phyloP scores from a whole-genome alignment of 2,113 vertebrate genomes.

The Paramisgurnus dabryanus region DNA sequence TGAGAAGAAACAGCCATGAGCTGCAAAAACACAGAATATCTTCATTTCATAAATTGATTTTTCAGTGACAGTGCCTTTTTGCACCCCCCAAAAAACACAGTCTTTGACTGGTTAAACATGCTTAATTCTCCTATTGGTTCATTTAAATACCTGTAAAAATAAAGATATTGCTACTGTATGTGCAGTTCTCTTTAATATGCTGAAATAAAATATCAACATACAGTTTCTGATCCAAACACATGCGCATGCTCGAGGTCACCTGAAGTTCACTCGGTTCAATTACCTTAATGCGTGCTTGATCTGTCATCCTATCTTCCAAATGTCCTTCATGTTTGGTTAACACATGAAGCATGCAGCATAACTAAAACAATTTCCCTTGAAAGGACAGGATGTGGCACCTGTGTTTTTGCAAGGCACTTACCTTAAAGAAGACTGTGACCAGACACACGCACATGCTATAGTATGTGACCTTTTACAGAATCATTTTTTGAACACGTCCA shows the following conservation, averaged over 20 bases:
- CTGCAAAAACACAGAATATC: background rate
- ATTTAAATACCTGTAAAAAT: background rate
- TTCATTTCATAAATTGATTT: background rate
- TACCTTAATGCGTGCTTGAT: background rate
- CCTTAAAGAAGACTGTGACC: too few relatives aligned
- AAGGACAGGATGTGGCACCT: background rate
- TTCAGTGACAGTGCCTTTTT: background rate
- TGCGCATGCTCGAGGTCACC: background rate
- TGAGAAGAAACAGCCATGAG: background rate
- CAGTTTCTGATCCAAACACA: background rate
- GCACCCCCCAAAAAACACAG: too few relatives aligned
- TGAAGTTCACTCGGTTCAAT: background rate
- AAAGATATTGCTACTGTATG: too few relatives aligned
- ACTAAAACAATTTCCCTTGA: background rate
- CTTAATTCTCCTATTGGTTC: too few relatives aligned
- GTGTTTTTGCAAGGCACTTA: background rate
- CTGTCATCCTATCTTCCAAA: background rate
- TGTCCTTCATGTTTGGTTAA: background rate
- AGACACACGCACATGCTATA: too few relatives aligned
- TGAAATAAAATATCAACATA: background rate
- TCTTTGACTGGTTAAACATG: too few relatives aligned
- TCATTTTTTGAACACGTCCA: too few relatives aligned
- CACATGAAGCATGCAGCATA: background rate
- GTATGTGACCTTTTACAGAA: too few relatives aligned
- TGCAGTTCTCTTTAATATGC: background rate